Percentiles rank a stretch among this genome's conserved stretches.
Conservation (phyloP, 2,888 invertebrate genomes). For the Xestia rhomboidea region DNA sequence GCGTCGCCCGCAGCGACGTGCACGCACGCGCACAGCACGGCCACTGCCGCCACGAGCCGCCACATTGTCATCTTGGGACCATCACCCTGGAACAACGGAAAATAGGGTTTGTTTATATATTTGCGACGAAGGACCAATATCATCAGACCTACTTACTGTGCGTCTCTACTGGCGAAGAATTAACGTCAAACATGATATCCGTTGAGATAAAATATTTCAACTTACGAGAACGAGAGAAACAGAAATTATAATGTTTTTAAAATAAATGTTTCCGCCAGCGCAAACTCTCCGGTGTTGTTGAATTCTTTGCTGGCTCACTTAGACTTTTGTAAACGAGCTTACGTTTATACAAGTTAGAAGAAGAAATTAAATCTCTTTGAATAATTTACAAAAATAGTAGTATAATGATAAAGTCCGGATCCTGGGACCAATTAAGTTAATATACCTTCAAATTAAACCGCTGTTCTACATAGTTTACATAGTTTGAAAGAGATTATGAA, state of each 20-base stretch:
- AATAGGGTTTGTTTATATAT: neutral
- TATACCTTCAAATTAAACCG: neutral
- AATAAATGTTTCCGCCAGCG: neutral
- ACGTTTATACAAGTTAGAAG: neutral
- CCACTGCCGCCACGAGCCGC: constrained; percentile 77
- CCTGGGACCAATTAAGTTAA: neutral
- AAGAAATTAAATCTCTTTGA: neutral
- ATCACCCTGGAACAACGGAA: constrained; percentile 82
- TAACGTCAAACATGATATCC: neutral
- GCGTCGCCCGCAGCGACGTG: constrained; percentile 75
- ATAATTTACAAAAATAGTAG: neutral
- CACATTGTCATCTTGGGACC: constrained; percentile 86
- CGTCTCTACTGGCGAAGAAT: neutral
- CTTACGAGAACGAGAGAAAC: neutral
- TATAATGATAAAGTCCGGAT: neutral
- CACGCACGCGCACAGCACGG: constrained; percentile 77
- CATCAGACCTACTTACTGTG: neutral
- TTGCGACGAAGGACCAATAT: neutral
- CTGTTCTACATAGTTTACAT: neutral
- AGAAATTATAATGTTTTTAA: neutral
- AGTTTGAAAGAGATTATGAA: constrained; percentile 24
- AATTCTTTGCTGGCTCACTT: neutral
- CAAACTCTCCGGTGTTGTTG: neutral
- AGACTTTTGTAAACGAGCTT: neutral
- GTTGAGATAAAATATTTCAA: neutral